Evolutionary conservation across 2,888 invertebrate genomes (phyloP), one percentile per base, ranked within the genome.

Genomic region (Pollenia labialis): DNA sequence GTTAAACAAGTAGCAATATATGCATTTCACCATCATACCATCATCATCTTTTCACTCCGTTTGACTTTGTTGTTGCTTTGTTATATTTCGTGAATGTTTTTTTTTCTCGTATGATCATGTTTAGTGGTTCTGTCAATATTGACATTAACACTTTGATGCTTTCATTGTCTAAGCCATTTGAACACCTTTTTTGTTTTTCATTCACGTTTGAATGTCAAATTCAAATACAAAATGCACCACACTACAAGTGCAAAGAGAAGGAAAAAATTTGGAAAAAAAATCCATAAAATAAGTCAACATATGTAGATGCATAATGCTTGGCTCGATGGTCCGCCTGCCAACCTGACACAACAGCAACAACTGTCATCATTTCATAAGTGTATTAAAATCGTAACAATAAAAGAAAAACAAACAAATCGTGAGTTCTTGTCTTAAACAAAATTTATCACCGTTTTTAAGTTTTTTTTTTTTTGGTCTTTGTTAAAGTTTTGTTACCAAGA

Each of bases 71-170:
- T 77, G 46, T 58, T 58, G 46, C 58, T 66, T 48, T 66, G 71
- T 69, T 76, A 77, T 58, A 81, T 66, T 84, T 72, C 68, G 71
- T 77, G 58, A 79, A 52, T 50, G 56, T 77, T 66, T 32, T 62
- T 79, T 76, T 77, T 50, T 79, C 69, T 81, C 76, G 54, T 77
- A 83, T 81, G 66, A 80, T 84, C 81, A 85, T 87, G 88, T 83
- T 88, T 85, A 87, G 82, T 85, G 72, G 75, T 81, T 79, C 72
- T 64, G 88, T 87, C 86, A 88, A 88, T 88, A 88, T 88, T 88
- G 85, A 85, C 79, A 71, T 82, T 85, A 88, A 88, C 87, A 85
- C 87, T 87, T 87, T 85, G 81, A 87, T 81, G 81, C 74, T 77
- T 84, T 81, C 76, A 87, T 87, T 87, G 87, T 84, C 74, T 74